phyloP scores from a whole-genome alignment of 23 tunicate genomes.

The Aplidium turbinatum region DNA sequence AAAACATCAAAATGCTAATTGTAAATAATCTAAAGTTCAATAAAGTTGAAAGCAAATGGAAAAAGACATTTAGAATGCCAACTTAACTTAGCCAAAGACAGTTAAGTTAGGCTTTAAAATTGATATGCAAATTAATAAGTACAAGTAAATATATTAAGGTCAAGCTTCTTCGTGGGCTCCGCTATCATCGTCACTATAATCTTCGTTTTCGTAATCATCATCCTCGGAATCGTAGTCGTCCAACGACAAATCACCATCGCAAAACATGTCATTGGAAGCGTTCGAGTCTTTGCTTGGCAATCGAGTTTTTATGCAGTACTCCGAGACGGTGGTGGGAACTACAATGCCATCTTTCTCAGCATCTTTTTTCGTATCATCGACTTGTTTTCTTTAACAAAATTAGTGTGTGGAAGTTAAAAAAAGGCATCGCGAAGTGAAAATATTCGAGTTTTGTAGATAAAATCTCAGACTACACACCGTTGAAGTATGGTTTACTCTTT shows the following conservation, averaged over 20 bases:
- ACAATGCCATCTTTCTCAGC: constrained; percentile 85
- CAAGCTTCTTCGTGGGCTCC: constrained; percentile 61
- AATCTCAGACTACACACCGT: no score
- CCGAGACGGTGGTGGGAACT: constrained; percentile 91
- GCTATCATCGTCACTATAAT: constrained; percentile 80
- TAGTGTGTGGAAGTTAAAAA: no score
- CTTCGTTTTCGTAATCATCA: constrained; percentile 72
- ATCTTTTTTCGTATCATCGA: constrained; percentile 84
- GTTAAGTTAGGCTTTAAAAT: constrained; percentile 23
- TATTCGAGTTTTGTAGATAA: neutral
- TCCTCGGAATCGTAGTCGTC: constrained; percentile 77
- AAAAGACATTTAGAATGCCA: no score
- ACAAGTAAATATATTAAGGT: constrained; percentile 5
- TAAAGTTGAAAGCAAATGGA: no score
- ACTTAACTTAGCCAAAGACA: constrained; percentile 10
- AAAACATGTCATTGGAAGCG: constrained; percentile 65
- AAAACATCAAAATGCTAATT: no score
- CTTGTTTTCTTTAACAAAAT: constrained; percentile 63
- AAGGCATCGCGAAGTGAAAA: neutral
- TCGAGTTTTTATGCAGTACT: constrained; percentile 87
- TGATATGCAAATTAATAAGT: neutral
- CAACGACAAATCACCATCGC: constrained; percentile 56
- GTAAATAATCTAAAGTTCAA: no score
- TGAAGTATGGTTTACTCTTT: no score
- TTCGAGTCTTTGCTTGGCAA: constrained; percentile 83